Evolutionary conservation across 2,888 invertebrate species (phyloP).

Genomic region (Leptinotarsa rubiginosa): DNA sequence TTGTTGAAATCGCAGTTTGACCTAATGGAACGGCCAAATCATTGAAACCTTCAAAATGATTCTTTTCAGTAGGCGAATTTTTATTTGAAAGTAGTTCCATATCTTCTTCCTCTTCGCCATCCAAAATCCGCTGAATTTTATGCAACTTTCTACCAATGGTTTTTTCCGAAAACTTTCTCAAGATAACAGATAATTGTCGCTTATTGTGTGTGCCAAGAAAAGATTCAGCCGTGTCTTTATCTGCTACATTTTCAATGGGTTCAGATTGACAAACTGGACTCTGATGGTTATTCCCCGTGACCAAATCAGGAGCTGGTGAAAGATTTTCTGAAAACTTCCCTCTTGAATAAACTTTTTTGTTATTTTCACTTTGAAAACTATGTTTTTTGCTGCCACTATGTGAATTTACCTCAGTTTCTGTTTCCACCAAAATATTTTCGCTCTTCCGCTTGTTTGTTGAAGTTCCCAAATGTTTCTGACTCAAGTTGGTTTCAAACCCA

Average conservation of each 20-base stretch:
- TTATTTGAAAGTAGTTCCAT: neutral
- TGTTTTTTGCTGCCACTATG: too few species aligned
- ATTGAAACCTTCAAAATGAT: neutral
- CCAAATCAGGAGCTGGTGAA: neutral
- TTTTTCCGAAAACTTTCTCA: neutral
- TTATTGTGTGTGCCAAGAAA: neutral
- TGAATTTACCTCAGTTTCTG: too few species aligned
- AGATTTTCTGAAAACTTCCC: neutral
- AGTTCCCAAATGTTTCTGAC: neutral
- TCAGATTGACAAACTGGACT: neutral
- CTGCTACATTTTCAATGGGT: neutral
- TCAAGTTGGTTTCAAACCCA: neutral
- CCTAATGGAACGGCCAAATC: slow-evolving; percentile 2
- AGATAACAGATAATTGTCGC: neutral
- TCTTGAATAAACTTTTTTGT: neutral
- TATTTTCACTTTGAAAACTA: neutral
- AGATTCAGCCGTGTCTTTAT: neutral
- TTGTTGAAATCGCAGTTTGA: neutral
- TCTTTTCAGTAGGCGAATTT: neutral
- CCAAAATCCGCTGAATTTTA: neutral
- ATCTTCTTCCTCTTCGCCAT: neutral
- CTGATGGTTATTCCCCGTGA: neutral
- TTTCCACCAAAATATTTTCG: neutral
- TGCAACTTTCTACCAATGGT: neutral
- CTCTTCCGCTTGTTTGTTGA: neutral